Conservation (phyloP, 2,888 invertebrate genomes). For the Amorpha juglandis region DNA sequence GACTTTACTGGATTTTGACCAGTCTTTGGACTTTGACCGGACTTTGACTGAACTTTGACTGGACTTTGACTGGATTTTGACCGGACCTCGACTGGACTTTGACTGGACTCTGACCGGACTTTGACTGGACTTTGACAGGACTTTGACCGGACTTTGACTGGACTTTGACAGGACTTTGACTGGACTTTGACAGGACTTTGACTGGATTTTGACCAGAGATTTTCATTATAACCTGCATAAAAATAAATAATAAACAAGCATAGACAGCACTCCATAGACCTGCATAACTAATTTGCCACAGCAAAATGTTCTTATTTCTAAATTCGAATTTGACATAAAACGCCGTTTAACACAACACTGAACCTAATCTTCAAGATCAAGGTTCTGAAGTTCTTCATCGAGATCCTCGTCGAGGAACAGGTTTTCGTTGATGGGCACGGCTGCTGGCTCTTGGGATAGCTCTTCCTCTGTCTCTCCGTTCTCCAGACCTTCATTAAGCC, state of each 20-base stretch:
- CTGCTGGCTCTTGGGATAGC: constrained; percentile 64
- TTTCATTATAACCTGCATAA: too few species aligned
- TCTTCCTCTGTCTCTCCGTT: constrained; percentile 56
- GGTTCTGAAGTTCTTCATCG: constrained; percentile 92
- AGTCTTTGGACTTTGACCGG: too few species aligned
- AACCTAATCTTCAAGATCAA: constrained; percentile 87
- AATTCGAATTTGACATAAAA: neutral
- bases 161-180: too few species aligned
- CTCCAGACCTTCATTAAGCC: constrained; percentile 51
- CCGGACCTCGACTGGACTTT: too few species aligned
- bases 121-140: too few species aligned
- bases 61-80: too few species aligned
- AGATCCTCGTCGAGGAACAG: constrained; percentile 95
- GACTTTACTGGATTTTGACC: too few species aligned
- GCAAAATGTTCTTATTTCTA: neutral
- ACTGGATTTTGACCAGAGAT: too few species aligned
- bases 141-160: too few species aligned
- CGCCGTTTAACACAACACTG: neutral
- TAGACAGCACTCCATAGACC: neutral
- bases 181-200: too few species aligned
- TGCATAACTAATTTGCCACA: constrained; percentile 6
- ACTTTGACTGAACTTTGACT: too few species aligned
- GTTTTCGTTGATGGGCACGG: constrained; percentile 95
- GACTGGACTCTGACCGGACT: too few species aligned
- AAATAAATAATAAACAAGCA: neutral